Evolutionary conservation across 2,113 vertebrate genomes (phyloP).

Genomic region (Dromas ardeola): DNA sequence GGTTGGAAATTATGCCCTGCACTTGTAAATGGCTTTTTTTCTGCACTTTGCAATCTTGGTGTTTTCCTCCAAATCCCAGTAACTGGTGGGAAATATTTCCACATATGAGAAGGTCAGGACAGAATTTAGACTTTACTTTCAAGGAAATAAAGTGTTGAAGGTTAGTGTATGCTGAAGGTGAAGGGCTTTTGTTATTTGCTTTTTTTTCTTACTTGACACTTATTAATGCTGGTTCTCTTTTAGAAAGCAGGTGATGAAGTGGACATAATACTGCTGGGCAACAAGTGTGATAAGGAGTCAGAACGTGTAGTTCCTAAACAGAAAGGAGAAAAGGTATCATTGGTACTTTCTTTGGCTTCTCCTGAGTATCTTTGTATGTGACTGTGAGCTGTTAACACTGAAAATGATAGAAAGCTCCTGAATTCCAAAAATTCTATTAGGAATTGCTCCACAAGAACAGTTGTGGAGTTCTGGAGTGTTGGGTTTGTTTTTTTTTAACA

Average conservation of each 20-base stretch:
- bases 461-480: background rate
- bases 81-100: background rate
- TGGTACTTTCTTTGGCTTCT: background rate
- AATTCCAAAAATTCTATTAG: background rate
- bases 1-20: background rate
- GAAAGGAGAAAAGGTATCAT: constrained; percentile 76
- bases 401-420: background rate
- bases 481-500: background rate
- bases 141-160: background rate
- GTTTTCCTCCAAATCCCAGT: background rate
- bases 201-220: background rate
- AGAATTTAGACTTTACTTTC: background rate
- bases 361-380: background rate
- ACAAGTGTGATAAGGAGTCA: constrained; percentile 77
- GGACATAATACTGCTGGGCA: constrained; percentile 76
- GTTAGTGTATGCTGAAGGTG: background rate
- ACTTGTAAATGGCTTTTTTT: background rate
- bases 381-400: background rate
- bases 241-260: constrained; percentile 76
- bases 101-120: background rate
- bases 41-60: background rate
- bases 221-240: constrained; percentile 58
- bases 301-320: constrained; percentile 73
- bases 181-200: background rate
- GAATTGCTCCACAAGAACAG: background rate